phyloP scores from a whole-genome alignment of 2,888 invertebrate genomes.

The Prosapia bicincta region DNA sequence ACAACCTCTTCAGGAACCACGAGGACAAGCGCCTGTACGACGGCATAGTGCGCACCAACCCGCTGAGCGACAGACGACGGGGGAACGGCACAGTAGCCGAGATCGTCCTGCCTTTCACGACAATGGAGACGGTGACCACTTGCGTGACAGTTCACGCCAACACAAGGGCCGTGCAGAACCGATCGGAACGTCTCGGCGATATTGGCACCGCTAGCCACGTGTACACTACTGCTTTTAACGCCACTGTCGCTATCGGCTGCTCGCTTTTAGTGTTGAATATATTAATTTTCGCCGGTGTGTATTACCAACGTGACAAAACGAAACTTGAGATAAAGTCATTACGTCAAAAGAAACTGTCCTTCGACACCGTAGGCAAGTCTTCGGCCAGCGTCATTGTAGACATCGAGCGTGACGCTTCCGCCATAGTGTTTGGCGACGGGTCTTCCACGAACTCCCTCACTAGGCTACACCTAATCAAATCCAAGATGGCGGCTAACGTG shows the following conservation, averaged over 20 bases:
- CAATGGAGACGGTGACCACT: conserved; percentile 69
- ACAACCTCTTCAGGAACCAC: conserved; percentile 87
- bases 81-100: conserved; percentile 36
- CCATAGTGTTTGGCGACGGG: conserved; percentile 48
- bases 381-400: conserved; percentile 80
- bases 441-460: conserved; percentile 33
- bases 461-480: conserved; percentile 25
- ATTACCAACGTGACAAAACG: conserved; percentile 76
- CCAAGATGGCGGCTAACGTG: conserved; percentile 14
- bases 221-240: conserved; percentile 71
- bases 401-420: conserved; percentile 59
- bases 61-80: conserved; percentile 31
- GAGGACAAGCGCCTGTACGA: conserved; percentile 87
- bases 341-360: conserved; percentile 56
- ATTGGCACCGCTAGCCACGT: conserved; percentile 73
- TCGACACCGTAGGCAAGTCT: conserved; percentile 60
- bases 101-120: conserved; percentile 52
- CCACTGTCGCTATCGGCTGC: conserved; percentile 78
- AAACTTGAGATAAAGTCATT: conserved; percentile 71
- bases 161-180: conserved; percentile 48
- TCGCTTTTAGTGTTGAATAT: conserved; percentile 77
- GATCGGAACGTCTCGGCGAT: conserved; percentile 71
- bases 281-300: conserved; percentile 79
- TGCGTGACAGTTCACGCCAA: conserved; percentile 62
- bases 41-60: conserved; percentile 81